Base-by-base conservation (phyloP, 2,888 invertebrate genomes). In the Acanthosepion pharaonis region DNA sequence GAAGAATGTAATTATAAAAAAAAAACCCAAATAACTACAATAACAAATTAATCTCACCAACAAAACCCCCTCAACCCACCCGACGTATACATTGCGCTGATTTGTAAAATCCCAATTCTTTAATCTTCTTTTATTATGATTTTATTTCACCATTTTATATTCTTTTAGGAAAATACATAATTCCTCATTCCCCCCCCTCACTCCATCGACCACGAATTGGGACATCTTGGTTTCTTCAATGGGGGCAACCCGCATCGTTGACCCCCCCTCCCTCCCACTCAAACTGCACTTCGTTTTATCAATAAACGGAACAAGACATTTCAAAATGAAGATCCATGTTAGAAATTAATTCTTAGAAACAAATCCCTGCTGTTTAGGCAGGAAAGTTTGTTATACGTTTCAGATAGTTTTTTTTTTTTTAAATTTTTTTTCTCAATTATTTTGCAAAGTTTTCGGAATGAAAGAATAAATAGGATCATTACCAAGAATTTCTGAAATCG, bases 311-410 rank as follows among this genome's bases (percentile, higher is more conserved):
- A 78, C n/a, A n/a, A 78, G 78, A n/a, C 78, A 33, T 78, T 78
- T 78, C 20, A 78, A 78, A 78, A 78, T 23, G 15, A 59, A 59
- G 59, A 78, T n/a, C n/a, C 78, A 78, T 33, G 78, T 33, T 78
- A 78, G 78, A 78, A 78, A 78, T 78, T 78, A 78, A 78, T 78
- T 78, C 78, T 78, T 78, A 78, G n/a, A 78, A 78, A 78, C n/a
- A 78, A 78, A 78, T 78, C 78, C n/a, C n/a, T 78, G 9, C 78
- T 0, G 78, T 78, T 78, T 78, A n/a, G 5, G n/a, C 11, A 9
- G 78, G 78, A 78, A 8, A n/a, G 33, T n/a, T 78, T 78, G n/a
- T 78, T 78, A 78, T 78, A n/a, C 78, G 33, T 33, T 9, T 18
- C 11, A 5, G 11, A 78, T 78, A n/a, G 78, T 4, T 11, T 15